A percentile compares a stretch with the other conserved stretches of the same genome.
These are phyloP conservation scores for Drosophila jambulina DNA, from an alignment of 1,140 invertebrate species.

Conservation along the genomic window DNA sequence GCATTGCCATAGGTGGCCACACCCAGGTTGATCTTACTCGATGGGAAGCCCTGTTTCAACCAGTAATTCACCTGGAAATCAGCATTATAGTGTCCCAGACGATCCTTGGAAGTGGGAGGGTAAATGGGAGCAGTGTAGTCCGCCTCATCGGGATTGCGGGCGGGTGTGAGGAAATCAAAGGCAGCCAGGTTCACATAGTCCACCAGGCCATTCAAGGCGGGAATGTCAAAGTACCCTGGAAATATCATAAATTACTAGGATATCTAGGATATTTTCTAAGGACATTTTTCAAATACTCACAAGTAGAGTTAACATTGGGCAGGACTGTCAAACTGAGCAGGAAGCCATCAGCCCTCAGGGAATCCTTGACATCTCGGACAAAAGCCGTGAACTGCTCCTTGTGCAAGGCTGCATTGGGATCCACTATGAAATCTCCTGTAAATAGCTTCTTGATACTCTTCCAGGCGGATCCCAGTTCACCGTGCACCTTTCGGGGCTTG, in stretches of 20 bases:
- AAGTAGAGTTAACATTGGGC: constrained; percentile 91
- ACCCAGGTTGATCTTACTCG: constrained; percentile 92
- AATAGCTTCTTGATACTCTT: constrained; percentile 91
- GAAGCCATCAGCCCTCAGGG: constrained; percentile 87
- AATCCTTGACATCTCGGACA: constrained; percentile 90
- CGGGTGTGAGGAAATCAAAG: constrained; percentile 92
- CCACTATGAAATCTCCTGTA: constrained; percentile 88
- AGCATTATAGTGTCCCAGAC: constrained; percentile 88
- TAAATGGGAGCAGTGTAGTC: constrained; percentile 91
- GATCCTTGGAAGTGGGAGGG: constrained; percentile 86
- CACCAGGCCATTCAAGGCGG: constrained; percentile 89
- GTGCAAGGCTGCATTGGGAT: constrained; percentile 91
- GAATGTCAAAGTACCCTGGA: constrained; percentile 92
- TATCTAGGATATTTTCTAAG: background rate
- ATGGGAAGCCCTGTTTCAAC: constrained; percentile 88
- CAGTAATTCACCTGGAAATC: constrained; percentile 88
- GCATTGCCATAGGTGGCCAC: constrained; percentile 93
- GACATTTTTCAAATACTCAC: constrained; percentile 85
- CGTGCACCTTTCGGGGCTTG: constrained; percentile 91
- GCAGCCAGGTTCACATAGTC: constrained; percentile 92
- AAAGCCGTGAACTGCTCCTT: constrained; percentile 91
- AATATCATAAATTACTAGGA: too few relatives aligned
- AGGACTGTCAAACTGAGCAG: constrained; percentile 89
- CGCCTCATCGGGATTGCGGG: constrained; percentile 90
- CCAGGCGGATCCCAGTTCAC: constrained; percentile 88